Percentiles rank a stretch among this genome's conserved stretches.
phyloP scores from a whole-genome alignment of 2,888 invertebrate genomes.

The Drosophila cracens region DNA sequence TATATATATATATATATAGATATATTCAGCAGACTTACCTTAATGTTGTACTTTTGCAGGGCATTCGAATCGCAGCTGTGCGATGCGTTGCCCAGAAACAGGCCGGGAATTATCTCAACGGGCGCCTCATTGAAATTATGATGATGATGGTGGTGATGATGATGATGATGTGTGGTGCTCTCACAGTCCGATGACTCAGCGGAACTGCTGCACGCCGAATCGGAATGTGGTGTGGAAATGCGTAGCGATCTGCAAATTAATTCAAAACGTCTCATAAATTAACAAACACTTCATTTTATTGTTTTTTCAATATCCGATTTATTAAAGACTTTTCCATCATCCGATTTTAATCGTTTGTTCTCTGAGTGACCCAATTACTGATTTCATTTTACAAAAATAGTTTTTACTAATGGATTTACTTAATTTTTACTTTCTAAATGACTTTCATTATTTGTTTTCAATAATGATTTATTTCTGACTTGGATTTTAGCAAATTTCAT shows the following conservation, averaged over 20 bases:
- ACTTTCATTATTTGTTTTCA: not conserved
- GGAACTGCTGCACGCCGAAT: conserved; percentile 87
- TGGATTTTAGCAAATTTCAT: not conserved
- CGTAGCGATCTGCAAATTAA: conserved; percentile 88
- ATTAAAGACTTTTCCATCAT: not conserved
- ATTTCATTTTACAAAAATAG: not conserved
- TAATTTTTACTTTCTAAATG: not conserved
- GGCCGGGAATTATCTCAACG: conserved; percentile 96
- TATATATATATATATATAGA: not conserved
- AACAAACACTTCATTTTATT: not conserved
- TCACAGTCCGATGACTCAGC: conserved; percentile 91
- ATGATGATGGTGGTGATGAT: conserved; percentile 83
- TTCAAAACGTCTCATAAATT: not conserved
- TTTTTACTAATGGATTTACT: not conserved
- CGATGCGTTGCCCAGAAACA: conserved; percentile 97
- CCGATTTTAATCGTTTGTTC: not conserved
- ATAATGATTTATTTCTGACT: not conserved
- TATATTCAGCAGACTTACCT: conserved; percentile 86
- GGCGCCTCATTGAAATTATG: conserved; percentile 92
- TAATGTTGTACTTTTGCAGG: conserved; percentile 94
- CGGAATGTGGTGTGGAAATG: conserved; percentile 89
- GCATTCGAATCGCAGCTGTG: conserved; percentile 96
- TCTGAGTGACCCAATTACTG: not conserved
- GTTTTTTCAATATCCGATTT: not conserved
- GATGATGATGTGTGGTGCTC: conserved; percentile 86